Conservation (phyloP, 2,888 invertebrate species). For the Stramonita haemastoma region DNA sequence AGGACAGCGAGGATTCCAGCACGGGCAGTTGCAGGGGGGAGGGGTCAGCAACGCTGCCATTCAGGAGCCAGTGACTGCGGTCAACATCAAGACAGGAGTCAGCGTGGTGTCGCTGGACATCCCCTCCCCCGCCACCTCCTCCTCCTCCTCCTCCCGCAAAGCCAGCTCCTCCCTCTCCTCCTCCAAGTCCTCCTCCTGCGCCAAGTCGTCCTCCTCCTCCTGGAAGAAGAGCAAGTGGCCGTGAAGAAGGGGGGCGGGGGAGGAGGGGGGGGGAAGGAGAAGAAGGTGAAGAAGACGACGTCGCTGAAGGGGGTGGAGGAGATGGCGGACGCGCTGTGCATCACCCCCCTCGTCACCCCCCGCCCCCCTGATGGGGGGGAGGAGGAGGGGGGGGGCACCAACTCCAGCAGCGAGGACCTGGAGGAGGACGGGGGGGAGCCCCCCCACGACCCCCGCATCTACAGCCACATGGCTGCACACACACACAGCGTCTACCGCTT, state of each 20-base stretch:
- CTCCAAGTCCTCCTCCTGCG: neutral
- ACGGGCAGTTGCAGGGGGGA: neutral
- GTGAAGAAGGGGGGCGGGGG: neutral
- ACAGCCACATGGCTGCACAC: constrained; percentile 67
- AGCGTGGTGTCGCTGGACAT: constrained; percentile 70
- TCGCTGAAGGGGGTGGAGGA: constrained; percentile 42
- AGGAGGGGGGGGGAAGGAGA: constrained; percentile 9
- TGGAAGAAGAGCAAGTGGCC: constrained; percentile 47
- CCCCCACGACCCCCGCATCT: constrained; percentile 68
- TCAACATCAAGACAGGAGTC: constrained; percentile 73
- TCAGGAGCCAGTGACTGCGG: constrained; percentile 62
- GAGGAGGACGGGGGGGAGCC: constrained; percentile 52
- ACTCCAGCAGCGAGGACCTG: constrained; percentile 48
- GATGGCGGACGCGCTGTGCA: constrained; percentile 59
- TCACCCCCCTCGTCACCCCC: constrained; percentile 56
- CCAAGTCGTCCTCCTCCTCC: neutral
- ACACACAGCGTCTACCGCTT: constrained; percentile 83
- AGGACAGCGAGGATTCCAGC: neutral
- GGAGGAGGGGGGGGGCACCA: constrained; percentile 45
- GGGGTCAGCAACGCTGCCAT: neutral
- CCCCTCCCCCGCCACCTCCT: neutral
- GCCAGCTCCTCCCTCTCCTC: neutral
- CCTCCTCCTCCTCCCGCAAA: constrained; percentile 36
- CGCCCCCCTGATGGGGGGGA: constrained; percentile 52
- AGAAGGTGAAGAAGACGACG: constrained; percentile 33